phyloP scores from a whole-genome alignment of 2,113 vertebrate species.

The Muntiacus reevesi region DNA sequence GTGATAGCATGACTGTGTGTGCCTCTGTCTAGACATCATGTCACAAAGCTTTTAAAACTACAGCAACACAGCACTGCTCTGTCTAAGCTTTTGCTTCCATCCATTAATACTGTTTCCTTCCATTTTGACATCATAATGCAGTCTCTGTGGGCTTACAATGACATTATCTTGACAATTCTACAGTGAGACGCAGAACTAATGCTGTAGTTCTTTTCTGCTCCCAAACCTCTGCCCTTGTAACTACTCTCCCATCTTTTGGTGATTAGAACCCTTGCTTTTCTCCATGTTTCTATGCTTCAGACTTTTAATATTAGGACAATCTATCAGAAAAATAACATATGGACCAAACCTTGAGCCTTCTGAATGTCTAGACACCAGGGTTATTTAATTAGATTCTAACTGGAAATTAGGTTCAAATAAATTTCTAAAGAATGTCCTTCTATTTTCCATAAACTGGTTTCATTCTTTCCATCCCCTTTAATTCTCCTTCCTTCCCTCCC shows the following conservation, averaged over 20 bases:
- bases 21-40: conserved; percentile 63
- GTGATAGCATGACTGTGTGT: not conserved
- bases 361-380: not conserved
- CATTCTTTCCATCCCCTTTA: not conserved
- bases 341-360: not conserved
- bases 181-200: not conserved
- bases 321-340: not conserved
- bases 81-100: conserved; percentile 22
- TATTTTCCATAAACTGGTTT: not conserved
- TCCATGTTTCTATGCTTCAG: not conserved
- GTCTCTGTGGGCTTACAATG: conserved; percentile 46
- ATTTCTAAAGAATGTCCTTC: not conserved
- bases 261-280: not conserved
- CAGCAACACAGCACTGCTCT: not conserved
- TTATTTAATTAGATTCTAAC: conserved; percentile 26
- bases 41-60: conserved; percentile 58
- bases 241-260: not conserved
- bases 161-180: conserved; percentile 50
- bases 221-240: not conserved
- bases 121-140: conserved; percentile 55
- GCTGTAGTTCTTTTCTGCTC: not conserved
- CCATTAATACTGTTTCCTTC: conserved; percentile 49
- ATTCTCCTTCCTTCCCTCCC: not conserved
- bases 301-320: not conserved
- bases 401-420: not conserved